Evolutionary conservation across 2,888 invertebrate species (phyloP), one percentile per base, ranked within the genome.

Genomic region (Xestia xanthographa): DNA sequence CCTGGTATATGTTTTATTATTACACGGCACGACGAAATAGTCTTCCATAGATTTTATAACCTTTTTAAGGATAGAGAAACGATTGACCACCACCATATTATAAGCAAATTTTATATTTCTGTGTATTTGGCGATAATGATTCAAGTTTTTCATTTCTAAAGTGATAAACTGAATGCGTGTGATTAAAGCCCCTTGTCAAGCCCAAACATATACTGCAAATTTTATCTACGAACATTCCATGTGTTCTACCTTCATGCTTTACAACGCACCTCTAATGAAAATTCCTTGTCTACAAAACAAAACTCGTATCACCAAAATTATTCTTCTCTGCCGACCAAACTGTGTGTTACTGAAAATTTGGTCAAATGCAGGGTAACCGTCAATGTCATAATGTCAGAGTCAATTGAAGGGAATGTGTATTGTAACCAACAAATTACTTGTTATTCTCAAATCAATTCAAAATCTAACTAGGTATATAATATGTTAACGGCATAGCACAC

Each of bases 231-330:
- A 45, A 45, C 22, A 38, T 22, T 41, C 26, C 48, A 50, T 43
- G 12, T 62, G 22, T 6, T 17, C 14, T 62, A 53, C 17, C 43
- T 20, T 26, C 14, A 38, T 68, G 65, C 38, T 53, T 45, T 65
- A 68, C 68, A 58, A 56, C 67, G 34, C n/a, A 29, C 14, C 14
- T 34, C 8, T 50, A 67, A 73, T 68, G 22, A 73, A 56, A 73
- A 73, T 56, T 0, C 3, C 3, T 34, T 12, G 22, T 43, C n/a
- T 41, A 12, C 14, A 26, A 63, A 63, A 34, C 53, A 53, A 58
- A 43, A 43, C 20, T 26, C 26, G 34, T 50, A 43, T 6, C 38
- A 1, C 38, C 22, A 56, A 67, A 62, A 26, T 38, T 58, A 50
- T 60, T 45, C 20, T 26, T 22, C 22, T 65, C 17, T 65, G 41